phyloP scores from a whole-genome alignment of 2,113 vertebrate genomes.

The Pao palembangensis region DNA sequence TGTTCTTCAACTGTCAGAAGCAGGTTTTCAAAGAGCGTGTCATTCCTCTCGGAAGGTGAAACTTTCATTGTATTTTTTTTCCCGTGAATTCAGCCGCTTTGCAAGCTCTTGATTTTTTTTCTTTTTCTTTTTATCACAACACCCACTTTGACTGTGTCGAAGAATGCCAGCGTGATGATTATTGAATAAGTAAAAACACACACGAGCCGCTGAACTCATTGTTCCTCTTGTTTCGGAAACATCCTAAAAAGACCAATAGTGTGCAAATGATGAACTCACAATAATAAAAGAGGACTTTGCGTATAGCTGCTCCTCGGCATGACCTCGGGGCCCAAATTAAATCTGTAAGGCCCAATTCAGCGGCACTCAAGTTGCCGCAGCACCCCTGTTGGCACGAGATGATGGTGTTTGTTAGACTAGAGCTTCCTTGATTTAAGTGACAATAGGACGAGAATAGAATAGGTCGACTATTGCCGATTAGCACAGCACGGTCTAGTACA shows the following conservation, averaged over 20 bases:
- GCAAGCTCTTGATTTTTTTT: slow-evolving; percentile 33
- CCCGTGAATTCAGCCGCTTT: slow-evolving; percentile 67
- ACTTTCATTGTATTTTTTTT: slow-evolving; percentile 47
- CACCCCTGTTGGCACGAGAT: too few species aligned
- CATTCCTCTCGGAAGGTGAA: slow-evolving; percentile 65
- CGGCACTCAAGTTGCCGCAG: slow-evolving; percentile 22
- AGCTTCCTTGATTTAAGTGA: not conserved
- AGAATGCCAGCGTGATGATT: slow-evolving; percentile 37
- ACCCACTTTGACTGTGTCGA: slow-evolving; percentile 46
- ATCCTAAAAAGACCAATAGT: not conserved
- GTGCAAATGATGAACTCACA: too few species aligned
- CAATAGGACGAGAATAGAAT: too few species aligned
- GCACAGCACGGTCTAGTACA: too few species aligned
- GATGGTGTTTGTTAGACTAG: slow-evolving; percentile 41
- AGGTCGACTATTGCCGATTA: too few species aligned
- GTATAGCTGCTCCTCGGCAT: slow-evolving; percentile 2
- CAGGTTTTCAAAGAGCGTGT: slow-evolving; percentile 68
- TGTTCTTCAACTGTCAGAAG: slow-evolving; percentile 73
- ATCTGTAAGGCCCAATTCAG: slow-evolving; percentile 16
- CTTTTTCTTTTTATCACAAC: slow-evolving; percentile 60
- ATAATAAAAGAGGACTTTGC: not conserved
- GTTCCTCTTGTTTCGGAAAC: not conserved
- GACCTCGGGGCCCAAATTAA: slow-evolving; percentile 45
- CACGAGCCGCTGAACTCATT: slow-evolving; percentile 28
- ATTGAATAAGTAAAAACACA: slow-evolving; percentile 61